Evolutionary conservation across 92 coral and sea anemone genomes (phyloP).

Genomic region (Paragorgia papillata): DNA sequence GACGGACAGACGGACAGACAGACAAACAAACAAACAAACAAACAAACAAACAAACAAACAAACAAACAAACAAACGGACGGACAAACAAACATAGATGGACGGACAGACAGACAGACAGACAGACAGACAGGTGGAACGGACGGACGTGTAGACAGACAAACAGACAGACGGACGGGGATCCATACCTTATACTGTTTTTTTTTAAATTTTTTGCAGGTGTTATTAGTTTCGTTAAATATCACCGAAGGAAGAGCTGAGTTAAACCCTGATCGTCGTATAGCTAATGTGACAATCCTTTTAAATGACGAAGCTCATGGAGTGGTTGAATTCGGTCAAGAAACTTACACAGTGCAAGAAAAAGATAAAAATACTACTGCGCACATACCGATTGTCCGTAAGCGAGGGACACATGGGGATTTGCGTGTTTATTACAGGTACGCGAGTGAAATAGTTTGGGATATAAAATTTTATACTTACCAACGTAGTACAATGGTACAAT

Average conservation of each 20-base stretch:
- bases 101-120: too few relatives aligned
- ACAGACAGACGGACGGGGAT: too few relatives aligned
- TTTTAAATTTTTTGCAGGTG: too few relatives aligned
- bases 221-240: constrained; percentile 44
- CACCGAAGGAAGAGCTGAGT: constrained; percentile 70
- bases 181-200: too few relatives aligned
- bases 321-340: constrained; percentile 68
- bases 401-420: constrained; percentile 81
- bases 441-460: not conserved
- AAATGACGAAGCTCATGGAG: constrained; percentile 93
- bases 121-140: too few relatives aligned
- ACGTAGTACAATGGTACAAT: too few relatives aligned
- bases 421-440: constrained; percentile 79
- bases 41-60: too few relatives aligned
- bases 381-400: constrained; percentile 63
- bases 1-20: not conserved
- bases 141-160: too few relatives aligned
- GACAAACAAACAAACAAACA: too few relatives aligned
- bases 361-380: constrained; percentile 50
- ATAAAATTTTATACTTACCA: too few relatives aligned
- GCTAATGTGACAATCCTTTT: constrained; percentile 76
- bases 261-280: constrained; percentile 64
- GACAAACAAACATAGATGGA: too few relatives aligned
- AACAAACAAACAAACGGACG: too few relatives aligned
- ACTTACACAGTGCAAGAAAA: constrained; percentile 71